These are phyloP conservation scores for Dendrolimus kikuchii DNA, from an alignment of 1,140 invertebrate genomes.

Conservation along the genomic window DNA sequence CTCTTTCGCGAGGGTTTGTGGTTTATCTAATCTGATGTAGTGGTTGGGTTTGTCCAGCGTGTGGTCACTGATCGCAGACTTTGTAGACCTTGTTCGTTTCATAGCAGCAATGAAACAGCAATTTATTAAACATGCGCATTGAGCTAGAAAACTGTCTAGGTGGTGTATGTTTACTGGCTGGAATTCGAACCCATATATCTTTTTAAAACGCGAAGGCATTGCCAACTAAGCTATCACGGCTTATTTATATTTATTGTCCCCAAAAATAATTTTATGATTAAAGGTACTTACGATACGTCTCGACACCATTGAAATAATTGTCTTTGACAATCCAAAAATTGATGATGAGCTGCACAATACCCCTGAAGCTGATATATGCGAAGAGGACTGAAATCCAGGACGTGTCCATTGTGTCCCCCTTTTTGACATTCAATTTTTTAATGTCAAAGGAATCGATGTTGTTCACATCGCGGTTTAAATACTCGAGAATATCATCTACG, in stretches of 20 bases:
- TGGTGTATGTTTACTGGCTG: no score
- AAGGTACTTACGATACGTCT: conserved; percentile 30
- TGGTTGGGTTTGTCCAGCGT: no score
- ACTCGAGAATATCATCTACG: conserved; percentile 1
- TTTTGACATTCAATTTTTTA: conserved; percentile 4
- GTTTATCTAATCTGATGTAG: no score
- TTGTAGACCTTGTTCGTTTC: no score
- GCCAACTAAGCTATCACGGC: no score
- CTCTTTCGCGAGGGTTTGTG: no score
- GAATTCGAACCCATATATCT: no score
- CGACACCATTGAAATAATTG: conserved; percentile 41
- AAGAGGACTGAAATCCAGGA: conserved; percentile 46
- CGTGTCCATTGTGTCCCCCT: conserved; percentile 25
- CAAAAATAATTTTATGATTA: not conserved
- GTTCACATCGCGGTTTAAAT: conserved; percentile 17
- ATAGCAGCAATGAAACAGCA: no score
- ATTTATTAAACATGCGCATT: no score
- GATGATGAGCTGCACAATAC: conserved; percentile 44
- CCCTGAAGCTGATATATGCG: conserved; percentile 39
- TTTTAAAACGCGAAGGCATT: no score
- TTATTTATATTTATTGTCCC: not conserved
- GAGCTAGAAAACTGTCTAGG: no score
- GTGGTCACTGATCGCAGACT: no score
- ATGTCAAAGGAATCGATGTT: conserved; percentile 19
- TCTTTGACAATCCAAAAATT: conserved; percentile 60